Evolutionary conservation across 1,140 invertebrate genomes (phyloP).

Genomic region (honey bee (Apis mellifera)): Amel_HAv3.1 CM009934.2:3987001-3987500

Average conservation of each 20-base stretch:
- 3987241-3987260: too few species aligned
- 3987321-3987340: too few species aligned
- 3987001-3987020: conserved; percentile 68
- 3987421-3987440: neutral
- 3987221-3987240: too few species aligned
- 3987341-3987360: neutral
- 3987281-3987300: too few species aligned
- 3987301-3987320: too few species aligned
- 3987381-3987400: neutral
- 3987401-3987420: neutral
- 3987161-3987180: neutral
- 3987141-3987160: neutral
- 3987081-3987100: conserved; percentile 79
- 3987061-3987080: conserved; percentile 73
- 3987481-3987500: neutral
- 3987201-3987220: conserved; percentile 3
- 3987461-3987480: neutral
- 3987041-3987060: conserved; percentile 69
- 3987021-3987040: conserved; percentile 32
- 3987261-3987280: too few species aligned
- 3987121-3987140: conserved; percentile 51
- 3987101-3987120: conserved; percentile 73
- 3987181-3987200: neutral
- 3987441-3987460: conserved; percentile 26
- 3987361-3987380: neutral